phyloP scores from a whole-genome alignment of 2,888 invertebrate species.

The Eudemis profundana region DNA sequence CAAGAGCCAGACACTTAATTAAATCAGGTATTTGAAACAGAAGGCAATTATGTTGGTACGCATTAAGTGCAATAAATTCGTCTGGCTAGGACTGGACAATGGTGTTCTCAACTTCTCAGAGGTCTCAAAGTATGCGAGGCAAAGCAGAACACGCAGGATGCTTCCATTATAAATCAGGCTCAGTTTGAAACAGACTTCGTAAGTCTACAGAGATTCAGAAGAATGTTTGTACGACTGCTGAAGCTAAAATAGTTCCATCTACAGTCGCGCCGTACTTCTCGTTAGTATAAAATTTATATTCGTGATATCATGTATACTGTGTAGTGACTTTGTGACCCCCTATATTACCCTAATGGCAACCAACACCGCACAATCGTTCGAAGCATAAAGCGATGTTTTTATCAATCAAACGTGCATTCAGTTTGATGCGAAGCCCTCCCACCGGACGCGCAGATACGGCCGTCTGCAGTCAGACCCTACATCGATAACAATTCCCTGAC shows the following conservation, averaged over 20 bases:
- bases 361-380: constrained; percentile 6
- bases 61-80: constrained; percentile 17
- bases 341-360: not conserved
- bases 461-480: constrained; percentile 61
- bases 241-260: no score
- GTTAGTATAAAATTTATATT: no score
- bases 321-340: not conserved
- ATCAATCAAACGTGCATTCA: constrained; percentile 56
- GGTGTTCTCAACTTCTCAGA: not conserved
- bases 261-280: no score
- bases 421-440: constrained; percentile 59
- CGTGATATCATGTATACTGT: not conserved
- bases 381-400: constrained; percentile 25
- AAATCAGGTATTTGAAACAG: constrained; percentile 51
- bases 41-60: constrained; percentile 17
- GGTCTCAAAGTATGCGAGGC: constrained; percentile 5
- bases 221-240: not conserved
- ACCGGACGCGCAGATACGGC: constrained; percentile 72
- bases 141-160: not conserved
- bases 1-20: constrained; percentile 62
- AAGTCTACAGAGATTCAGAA: not conserved
- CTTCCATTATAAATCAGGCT: not conserved
- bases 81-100: not conserved
- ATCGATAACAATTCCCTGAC: constrained; percentile 7
- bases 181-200: not conserved